A percentile compares a stretch with the other conserved stretches of the same genome.
These are phyloP conservation scores for Halcyon badia DNA, from an alignment of 2,797 vertebrate species.

Conservation along the genomic window DNA sequence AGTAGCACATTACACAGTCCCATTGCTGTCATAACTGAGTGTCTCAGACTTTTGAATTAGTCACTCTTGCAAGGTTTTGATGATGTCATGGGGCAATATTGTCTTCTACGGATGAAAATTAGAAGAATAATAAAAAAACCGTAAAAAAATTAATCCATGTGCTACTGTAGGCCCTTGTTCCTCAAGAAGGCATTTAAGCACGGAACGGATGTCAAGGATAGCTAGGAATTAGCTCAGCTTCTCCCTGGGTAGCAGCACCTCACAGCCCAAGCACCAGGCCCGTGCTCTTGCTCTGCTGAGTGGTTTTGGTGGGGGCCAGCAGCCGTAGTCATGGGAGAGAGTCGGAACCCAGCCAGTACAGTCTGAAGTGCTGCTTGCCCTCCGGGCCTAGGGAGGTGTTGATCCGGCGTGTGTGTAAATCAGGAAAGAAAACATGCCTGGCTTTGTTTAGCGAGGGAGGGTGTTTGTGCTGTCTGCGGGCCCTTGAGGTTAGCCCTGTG, in stretches of 20 bases:
- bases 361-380: not conserved
- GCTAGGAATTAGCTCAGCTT: not conserved
- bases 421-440: not conserved
- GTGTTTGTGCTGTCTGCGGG: not conserved
- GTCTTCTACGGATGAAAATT: not conserved
- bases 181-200: not conserved
- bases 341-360: not conserved
- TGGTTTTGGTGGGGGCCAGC: not conserved
- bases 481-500: not conserved
- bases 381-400: not conserved
- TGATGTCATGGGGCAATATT: not conserved
- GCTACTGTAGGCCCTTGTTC: not conserved
- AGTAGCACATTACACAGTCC: not conserved
- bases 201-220: not conserved
- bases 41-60: not conserved
- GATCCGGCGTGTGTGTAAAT: not conserved
- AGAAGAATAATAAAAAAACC: too few relatives aligned
- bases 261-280: fast-evolving
- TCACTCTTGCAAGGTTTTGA: not conserved
- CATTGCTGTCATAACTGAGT: not conserved
- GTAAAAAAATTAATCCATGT: not conserved
- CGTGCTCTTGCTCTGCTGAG: not conserved
- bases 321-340: not conserved
- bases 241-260: not conserved
- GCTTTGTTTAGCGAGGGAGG: not conserved